Evolutionary conservation across 2,113 vertebrate species (phyloP).

Genomic region (Phyllopteryx taeniolatus): DNA sequence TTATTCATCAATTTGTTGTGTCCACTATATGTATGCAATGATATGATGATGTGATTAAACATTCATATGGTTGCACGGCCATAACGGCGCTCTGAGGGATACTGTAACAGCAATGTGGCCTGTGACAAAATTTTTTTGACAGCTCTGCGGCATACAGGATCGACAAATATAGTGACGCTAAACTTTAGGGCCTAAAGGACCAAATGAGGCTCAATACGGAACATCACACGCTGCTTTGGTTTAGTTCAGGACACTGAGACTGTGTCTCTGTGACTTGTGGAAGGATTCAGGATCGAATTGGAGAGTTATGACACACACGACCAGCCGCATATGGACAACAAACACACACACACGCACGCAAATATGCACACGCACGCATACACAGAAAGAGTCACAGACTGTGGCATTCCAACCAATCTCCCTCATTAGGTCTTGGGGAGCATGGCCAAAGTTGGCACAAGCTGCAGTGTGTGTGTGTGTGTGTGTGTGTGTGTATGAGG

Average conservation of each 20-base stretch:
- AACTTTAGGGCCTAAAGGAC: not conserved
- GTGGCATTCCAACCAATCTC: conserved; percentile 68
- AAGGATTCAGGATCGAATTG: not conserved
- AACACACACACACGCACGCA: conserved; percentile 11
- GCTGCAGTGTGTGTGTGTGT: conserved; percentile 37
- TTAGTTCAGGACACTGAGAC: not conserved
- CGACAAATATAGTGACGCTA: not conserved
- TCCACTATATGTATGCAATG: too few species aligned
- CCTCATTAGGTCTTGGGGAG: conserved; percentile 73
- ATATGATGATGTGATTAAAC: too few species aligned
- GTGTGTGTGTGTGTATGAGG: conserved; percentile 38
- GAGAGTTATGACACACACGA: conserved; percentile 46
- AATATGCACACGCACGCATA: not conserved
- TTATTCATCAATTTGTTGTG: too few species aligned
- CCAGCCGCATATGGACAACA: conserved; percentile 48
- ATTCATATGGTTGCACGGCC: too few species aligned
- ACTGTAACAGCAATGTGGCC: too few species aligned
- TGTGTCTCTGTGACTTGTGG: not conserved
- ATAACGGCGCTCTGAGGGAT: too few species aligned
- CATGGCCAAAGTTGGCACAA: conserved; percentile 61
- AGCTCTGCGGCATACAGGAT: not conserved
- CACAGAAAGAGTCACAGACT: conserved; percentile 46
- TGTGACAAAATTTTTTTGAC: too few species aligned
- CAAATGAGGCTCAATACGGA: not conserved
- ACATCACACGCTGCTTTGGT: not conserved